Conservation (phyloP, 2,888 invertebrate genomes). For the Caenorhabditis becei region DNA sequence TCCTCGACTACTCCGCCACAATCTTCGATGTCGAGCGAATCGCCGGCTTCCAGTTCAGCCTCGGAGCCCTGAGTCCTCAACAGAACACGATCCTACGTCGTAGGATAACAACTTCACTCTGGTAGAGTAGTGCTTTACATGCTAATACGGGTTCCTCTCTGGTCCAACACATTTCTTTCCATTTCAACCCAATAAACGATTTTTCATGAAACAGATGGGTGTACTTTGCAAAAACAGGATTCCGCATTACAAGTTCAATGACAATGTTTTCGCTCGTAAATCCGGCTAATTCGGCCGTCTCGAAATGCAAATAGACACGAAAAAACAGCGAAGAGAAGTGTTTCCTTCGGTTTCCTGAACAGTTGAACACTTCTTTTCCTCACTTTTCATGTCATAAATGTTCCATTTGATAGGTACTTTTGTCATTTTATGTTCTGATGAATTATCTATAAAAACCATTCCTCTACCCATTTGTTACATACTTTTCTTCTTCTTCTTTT, state of each 20-base stretch:
- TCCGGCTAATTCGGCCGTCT: neutral
- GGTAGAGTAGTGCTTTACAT: conserved; percentile 32
- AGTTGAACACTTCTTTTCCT: neutral
- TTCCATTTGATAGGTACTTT: too few relatives aligned
- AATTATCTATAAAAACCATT: too few relatives aligned
- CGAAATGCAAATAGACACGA: conserved; percentile 1
- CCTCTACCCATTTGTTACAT: too few relatives aligned
- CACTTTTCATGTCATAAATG: neutral
- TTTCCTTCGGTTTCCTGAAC: too few relatives aligned
- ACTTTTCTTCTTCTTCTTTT: neutral
- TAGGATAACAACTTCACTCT: conserved; percentile 36
- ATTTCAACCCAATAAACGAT: neutral
- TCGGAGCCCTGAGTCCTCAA: conserved; percentile 34
- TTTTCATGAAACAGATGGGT: neutral
- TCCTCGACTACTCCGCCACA: conserved; percentile 57
- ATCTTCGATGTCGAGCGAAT: conserved; percentile 55
- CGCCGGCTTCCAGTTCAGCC: conserved; percentile 43
- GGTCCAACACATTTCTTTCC: conserved; percentile 8
- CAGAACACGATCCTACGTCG: conserved; percentile 42
- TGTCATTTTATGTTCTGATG: too few relatives aligned
- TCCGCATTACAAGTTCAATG: conserved; percentile 2
- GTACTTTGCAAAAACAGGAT: neutral
- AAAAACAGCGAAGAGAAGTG: neutral
- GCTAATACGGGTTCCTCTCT: conserved; percentile 24
- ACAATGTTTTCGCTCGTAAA: neutral